Evolutionary conservation across 1,140 invertebrate species (phyloP).

Genomic region (Ceratosolen fusciceps): DNA sequence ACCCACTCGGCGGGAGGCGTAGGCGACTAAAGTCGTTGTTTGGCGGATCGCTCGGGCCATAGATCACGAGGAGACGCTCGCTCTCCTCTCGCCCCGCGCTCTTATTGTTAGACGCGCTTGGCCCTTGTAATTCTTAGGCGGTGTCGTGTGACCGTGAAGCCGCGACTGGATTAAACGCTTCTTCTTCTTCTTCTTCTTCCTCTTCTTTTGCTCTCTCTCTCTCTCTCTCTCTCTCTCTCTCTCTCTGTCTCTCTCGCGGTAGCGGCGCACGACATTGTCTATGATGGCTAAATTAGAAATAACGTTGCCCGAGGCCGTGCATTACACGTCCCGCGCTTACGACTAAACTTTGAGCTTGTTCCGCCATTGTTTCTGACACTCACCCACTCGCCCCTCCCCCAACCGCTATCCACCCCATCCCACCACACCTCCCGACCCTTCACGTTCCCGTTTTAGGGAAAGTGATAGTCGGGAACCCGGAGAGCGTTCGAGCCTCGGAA

Average conservation of each 20-base stretch:
- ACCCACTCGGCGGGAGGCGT: constrained; percentile 12
- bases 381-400: background rate
- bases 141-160: background rate
- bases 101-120: background rate
- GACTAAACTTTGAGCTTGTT: no score
- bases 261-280: background rate
- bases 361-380: no score
- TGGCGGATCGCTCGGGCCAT: constrained; percentile 36
- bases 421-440: no score
- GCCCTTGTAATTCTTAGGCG: background rate
- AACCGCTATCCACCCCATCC: no score
- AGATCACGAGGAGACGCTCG: constrained; percentile 55
- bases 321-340: no score
- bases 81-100: constrained; percentile 29
- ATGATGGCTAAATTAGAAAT: background rate
- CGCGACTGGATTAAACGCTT: background rate
- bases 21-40: background rate
- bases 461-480: background rate
- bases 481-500: background rate
- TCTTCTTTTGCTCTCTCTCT: no score
- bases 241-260: no score
- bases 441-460: no score
- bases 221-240: no score
- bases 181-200: no score
- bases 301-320: no score